phyloP scores from a whole-genome alignment of 2,113 vertebrate species.

The Gadus chalcogrammus region DNA sequence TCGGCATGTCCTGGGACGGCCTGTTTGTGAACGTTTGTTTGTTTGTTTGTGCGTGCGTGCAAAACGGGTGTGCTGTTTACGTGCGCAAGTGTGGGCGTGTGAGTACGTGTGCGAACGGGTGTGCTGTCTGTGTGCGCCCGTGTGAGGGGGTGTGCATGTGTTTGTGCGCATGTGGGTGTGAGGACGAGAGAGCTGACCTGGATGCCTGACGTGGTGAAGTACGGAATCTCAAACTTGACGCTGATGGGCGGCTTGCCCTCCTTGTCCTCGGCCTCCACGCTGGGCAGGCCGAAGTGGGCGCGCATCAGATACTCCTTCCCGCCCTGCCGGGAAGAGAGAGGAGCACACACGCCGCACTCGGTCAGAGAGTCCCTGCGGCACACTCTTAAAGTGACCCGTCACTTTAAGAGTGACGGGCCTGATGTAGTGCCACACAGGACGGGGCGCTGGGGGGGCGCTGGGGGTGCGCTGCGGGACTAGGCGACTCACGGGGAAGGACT shows the following conservation, averaged over 20 bases:
- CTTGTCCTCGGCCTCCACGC: conserved; percentile 97
- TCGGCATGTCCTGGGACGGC: too few relatives aligned
- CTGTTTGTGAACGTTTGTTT: too few relatives aligned
- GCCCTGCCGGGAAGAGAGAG: conserved; percentile 71
- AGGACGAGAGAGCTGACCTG: conserved; percentile 75
- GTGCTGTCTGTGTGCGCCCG: not conserved
- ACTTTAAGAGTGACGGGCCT: too few relatives aligned
- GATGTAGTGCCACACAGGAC: too few relatives aligned
- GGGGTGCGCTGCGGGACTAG: too few relatives aligned
- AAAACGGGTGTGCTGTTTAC: not conserved
- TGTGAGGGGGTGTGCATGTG: not conserved
- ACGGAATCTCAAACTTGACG: conserved; percentile 97
- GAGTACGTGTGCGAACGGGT: conserved; percentile 1
- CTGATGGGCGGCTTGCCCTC: conserved; percentile 97
- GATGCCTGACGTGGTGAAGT: conserved; percentile 98
- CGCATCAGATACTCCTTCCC: conserved; percentile 98
- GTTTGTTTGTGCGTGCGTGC: too few relatives aligned
- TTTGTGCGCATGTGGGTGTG: conserved; percentile 6
- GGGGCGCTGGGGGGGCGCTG: too few relatives aligned
- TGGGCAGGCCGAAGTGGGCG: conserved; percentile 94
- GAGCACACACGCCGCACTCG: not conserved
- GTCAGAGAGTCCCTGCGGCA: not conserved
- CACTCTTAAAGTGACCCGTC: not conserved
- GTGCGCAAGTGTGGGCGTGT: conserved; percentile 2
- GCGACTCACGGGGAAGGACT: conserved; percentile 89